These are phyloP conservation scores for Pseudotriccus pelzelni DNA, from an alignment of 2,797 vertebrate genomes.

Conservation along the genomic window DNA sequence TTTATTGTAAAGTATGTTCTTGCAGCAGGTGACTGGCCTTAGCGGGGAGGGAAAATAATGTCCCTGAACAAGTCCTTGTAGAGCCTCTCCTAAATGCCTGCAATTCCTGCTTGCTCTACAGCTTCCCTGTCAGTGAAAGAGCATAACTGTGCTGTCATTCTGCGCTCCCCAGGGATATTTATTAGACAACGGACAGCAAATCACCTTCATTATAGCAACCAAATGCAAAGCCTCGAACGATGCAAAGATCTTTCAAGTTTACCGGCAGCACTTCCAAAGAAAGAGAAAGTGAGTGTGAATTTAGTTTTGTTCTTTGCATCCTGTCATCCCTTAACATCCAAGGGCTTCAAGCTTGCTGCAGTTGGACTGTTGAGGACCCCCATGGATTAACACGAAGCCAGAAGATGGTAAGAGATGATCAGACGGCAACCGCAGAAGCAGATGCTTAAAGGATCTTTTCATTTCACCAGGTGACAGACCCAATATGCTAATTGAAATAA, in stretches of 20 bases:
- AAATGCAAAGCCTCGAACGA: background rate
- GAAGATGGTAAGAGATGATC: background rate
- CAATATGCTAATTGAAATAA: background rate
- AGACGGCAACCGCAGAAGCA: background rate
- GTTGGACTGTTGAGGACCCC: background rate
- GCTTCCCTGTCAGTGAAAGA: background rate
- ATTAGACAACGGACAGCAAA: background rate
- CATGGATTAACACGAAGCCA: background rate
- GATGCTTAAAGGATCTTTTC: background rate
- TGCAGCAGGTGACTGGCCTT: background rate
- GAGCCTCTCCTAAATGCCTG: background rate
- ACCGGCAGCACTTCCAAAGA: background rate
- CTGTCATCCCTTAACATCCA: background rate
- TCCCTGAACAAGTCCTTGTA: background rate
- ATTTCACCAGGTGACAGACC: background rate
- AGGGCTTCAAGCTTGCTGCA: background rate
- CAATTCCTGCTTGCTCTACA: background rate
- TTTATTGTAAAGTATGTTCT: accelerated
- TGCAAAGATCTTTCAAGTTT: background rate
- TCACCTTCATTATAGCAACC: background rate
- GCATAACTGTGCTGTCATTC: background rate
- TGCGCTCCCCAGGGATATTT: background rate
- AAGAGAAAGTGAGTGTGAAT: background rate
- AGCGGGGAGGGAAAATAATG: accelerated
- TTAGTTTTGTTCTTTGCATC: background rate